These are phyloP conservation scores for Ceratina japonica DNA, from an alignment of 1,140 invertebrate species.

Conservation along the genomic window DNA sequence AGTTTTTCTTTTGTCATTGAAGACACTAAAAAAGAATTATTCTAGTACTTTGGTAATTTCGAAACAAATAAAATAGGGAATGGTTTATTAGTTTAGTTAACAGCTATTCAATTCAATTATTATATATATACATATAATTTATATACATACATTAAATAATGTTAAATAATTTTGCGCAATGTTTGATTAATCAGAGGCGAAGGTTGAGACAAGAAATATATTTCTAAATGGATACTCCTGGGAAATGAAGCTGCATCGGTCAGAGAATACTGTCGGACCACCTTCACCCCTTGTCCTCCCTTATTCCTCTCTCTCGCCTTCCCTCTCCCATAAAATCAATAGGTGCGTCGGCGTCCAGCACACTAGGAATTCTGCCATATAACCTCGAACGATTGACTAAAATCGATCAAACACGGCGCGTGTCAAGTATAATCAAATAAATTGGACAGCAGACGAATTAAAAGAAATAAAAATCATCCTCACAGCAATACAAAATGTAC, in stretches of 20 bases:
- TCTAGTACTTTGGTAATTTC: too few relatives aligned
- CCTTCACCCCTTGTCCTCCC: constrained; percentile 64
- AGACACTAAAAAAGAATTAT: background rate
- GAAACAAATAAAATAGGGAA: too few relatives aligned
- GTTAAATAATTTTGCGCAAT: background rate
- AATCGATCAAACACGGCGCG: constrained; percentile 34
- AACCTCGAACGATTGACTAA: constrained; percentile 52
- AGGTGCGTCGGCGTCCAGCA: constrained; percentile 65
- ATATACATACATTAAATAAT: too few relatives aligned
- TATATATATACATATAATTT: too few relatives aligned
- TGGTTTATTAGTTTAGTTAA: too few relatives aligned
- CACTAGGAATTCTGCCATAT: constrained; percentile 54
- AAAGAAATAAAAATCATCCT: too few relatives aligned
- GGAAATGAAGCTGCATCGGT: constrained; percentile 58
- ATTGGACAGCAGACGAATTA: background rate
- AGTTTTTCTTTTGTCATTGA: too few relatives aligned
- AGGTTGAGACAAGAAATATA: constrained; percentile 22
- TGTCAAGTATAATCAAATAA: constrained; percentile 26
- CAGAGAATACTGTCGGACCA: constrained; percentile 64
- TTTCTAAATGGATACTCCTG: constrained; percentile 15
- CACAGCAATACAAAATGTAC: too few relatives aligned
- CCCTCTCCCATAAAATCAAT: constrained; percentile 75
- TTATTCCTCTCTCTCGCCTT: constrained; percentile 64
- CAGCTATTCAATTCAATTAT: too few relatives aligned
- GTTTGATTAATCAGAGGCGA: background rate